Percentiles rank a stretch among this genome's conserved stretches.
These are phyloP conservation scores for Salvator merianae DNA, from an alignment of 2,113 vertebrate species.

Conservation along the genomic window DNA sequence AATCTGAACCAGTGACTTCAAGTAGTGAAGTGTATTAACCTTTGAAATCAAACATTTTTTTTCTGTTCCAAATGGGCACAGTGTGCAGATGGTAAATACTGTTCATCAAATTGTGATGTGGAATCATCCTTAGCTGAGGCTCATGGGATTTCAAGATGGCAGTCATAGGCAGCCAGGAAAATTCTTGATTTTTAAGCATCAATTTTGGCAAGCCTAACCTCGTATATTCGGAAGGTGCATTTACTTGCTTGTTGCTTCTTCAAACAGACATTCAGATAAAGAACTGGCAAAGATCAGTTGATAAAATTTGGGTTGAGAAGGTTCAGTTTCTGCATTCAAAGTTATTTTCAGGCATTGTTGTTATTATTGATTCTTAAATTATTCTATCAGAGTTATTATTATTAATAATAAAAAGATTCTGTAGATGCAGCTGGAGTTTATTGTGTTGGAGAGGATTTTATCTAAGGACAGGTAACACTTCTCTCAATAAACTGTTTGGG, in stretches of 20 bases:
- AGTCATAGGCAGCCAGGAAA: background rate
- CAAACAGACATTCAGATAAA: background rate
- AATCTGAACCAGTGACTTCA: background rate
- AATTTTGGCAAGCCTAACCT: too few species aligned
- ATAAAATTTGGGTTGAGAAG: background rate
- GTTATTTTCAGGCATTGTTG: rapidly evolving
- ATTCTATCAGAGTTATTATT: too few species aligned
- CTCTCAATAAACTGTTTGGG: slow-evolving; percentile 37
- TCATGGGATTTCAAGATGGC: background rate
- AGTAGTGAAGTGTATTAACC: background rate
- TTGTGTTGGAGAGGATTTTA: background rate
- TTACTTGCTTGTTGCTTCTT: background rate
- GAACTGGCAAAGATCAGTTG: background rate
- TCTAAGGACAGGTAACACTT: background rate
- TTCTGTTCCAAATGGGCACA: background rate
- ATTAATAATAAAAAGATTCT: background rate
- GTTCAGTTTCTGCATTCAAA: background rate
- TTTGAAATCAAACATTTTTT: background rate
- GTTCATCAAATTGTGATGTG: background rate
- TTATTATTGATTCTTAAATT: too few species aligned
- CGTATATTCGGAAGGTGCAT: background rate
- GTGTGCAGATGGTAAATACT: background rate
- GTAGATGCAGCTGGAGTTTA: background rate
- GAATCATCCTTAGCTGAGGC: background rate
- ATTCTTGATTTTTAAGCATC: background rate